Conservation (phyloP, 2,113 vertebrate genomes). For the Sterna hirundo region DNA sequence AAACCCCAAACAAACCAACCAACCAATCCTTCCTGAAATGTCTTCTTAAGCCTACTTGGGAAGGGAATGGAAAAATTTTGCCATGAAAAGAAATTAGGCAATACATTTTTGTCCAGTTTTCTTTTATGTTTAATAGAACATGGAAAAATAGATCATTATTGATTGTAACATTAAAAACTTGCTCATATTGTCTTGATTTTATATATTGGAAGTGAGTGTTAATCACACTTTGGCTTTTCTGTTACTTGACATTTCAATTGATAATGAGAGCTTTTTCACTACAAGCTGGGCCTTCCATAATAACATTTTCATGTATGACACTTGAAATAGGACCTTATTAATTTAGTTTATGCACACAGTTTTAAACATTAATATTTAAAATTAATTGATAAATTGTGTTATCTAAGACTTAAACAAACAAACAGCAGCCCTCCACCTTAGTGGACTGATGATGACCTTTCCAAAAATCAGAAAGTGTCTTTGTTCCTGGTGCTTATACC, state of each 20-base stretch:
- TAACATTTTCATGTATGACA: not conserved
- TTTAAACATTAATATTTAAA: not conserved
- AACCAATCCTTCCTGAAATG: not conserved
- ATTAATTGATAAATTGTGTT: not conserved
- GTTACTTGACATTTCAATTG: not conserved
- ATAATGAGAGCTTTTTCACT: not conserved
- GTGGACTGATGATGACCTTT: not conserved
- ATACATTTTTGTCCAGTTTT: not conserved
- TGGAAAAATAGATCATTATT: not conserved
- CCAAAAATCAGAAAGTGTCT: not conserved
- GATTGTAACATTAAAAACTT: not conserved
- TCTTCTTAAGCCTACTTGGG: not conserved
- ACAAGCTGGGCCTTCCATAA: not conserved
- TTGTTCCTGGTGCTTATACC: not conserved
- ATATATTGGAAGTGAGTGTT: not conserved
- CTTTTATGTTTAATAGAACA: not conserved
- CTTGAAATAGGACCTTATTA: not conserved
- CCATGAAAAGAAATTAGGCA: not conserved
- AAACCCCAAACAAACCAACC: not conserved
- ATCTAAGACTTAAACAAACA: not conserved
- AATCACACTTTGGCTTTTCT: not conserved
- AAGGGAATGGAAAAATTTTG: not conserved
- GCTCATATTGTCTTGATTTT: not conserved
- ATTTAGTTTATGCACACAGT: not conserved
- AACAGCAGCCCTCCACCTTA: not conserved